phyloP scores from a whole-genome alignment of 2,888 invertebrate species.

The Lysandra coridon region DNA sequence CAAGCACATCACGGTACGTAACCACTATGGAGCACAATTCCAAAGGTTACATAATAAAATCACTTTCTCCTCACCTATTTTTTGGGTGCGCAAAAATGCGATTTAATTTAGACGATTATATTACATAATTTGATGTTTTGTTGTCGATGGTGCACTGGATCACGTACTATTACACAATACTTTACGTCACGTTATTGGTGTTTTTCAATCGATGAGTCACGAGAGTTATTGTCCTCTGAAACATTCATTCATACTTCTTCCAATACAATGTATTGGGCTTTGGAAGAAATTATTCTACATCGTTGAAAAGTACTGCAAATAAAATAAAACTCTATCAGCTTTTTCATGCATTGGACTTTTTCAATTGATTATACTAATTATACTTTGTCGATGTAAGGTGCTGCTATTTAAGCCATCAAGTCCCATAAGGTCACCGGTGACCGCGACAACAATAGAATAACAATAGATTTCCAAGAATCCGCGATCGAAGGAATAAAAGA shows the following conservation, averaged over 20 bases:
- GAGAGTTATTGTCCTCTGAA: conserved; percentile 48
- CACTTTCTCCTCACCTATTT: conserved; percentile 70
- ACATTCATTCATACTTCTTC: background rate
- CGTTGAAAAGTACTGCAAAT: too few species aligned
- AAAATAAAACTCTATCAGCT: background rate
- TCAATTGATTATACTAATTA: too few species aligned
- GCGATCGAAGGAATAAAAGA: background rate
- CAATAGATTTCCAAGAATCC: too few species aligned
- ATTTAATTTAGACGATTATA: conserved; percentile 73
- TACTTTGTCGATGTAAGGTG: too few species aligned
- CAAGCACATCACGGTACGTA: conserved; percentile 8
- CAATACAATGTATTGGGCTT: background rate
- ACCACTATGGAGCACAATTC: conserved; percentile 27
- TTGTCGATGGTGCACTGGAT: conserved; percentile 65
- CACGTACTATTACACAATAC: conserved; percentile 75
- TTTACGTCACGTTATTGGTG: conserved; percentile 62
- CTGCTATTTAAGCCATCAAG: background rate
- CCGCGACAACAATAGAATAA: too few species aligned
- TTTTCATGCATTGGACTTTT: too few species aligned
- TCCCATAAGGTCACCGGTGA: too few species aligned
- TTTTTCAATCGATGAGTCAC: conserved; percentile 69
- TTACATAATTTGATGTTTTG: conserved; percentile 64
- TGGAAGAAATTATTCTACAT: background rate
- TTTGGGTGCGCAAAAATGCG: conserved; percentile 51
- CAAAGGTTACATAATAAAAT: conserved; percentile 35